Percentiles rank a stretch among this genome's conserved stretches.
Conservation (phyloP, 1,140 invertebrate genomes). For the Sarcophaga peregrina region DNA sequence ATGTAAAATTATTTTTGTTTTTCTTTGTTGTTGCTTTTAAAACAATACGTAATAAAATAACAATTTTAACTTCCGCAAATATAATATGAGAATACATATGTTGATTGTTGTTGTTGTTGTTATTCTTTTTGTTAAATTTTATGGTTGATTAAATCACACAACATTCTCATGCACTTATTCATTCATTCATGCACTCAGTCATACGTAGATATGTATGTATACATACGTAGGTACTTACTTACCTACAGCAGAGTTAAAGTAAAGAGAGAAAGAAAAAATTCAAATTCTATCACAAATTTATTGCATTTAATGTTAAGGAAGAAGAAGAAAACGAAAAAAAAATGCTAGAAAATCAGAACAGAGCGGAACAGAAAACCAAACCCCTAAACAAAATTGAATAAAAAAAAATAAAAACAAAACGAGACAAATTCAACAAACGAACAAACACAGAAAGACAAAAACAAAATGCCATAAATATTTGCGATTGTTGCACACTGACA, state of each 20-base stretch:
- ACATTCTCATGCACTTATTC: no score
- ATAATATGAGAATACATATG: conserved; percentile 14
- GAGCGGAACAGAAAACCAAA: no score
- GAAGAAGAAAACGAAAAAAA: not conserved
- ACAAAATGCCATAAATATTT: conserved; percentile 27
- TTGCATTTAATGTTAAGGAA: not conserved
- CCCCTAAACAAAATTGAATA: no score
- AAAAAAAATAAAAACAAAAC: no score
- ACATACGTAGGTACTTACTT: not conserved
- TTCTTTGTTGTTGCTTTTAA: not conserved
- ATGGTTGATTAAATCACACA: conserved; percentile 34
- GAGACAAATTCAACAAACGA: not conserved
- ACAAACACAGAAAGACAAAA: not conserved
- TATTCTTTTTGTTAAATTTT: no score
- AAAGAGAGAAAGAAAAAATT: not conserved
- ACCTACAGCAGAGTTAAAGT: not conserved
- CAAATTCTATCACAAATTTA: not conserved
- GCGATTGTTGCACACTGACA: not conserved
- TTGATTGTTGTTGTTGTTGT: not conserved
- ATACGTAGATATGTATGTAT: no score
- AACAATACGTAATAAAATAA: not conserved
- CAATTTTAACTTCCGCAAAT: conserved; percentile 29
- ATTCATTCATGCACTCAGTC: no score
- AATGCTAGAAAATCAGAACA: not conserved
- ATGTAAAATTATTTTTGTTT: not conserved